Percentiles rank a stretch among this genome's conserved stretches.
Evolutionary conservation across 2,888 invertebrate genomes (phyloP).

Genomic region (Leptinotarsa juncta): DNA sequence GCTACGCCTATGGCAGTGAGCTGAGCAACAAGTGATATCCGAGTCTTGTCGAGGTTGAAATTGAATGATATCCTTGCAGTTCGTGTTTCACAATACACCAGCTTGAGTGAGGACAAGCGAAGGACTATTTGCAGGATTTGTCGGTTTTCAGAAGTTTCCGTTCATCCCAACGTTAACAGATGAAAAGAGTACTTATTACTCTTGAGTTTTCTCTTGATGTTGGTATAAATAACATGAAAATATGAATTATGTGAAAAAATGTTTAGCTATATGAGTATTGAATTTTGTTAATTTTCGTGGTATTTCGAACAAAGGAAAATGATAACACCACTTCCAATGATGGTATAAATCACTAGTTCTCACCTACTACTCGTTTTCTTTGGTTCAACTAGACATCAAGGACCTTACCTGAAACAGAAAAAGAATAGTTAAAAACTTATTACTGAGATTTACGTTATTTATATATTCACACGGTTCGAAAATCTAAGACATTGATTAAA

Average conservation of each 20-base stretch:
- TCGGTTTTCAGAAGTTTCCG: slow-evolving; percentile 3
- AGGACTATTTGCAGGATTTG: slow-evolving; percentile 22
- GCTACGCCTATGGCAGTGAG: slow-evolving; percentile 27
- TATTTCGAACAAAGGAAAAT: too few relatives aligned
- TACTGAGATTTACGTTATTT: too few relatives aligned
- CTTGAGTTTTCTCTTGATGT: not conserved
- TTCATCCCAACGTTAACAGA: not conserved
- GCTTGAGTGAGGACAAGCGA: slow-evolving; percentile 5
- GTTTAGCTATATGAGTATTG: not conserved
- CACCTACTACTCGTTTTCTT: not conserved
- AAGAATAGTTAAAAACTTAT: not conserved
- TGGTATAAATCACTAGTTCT: not conserved
- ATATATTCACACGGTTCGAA: too few relatives aligned
- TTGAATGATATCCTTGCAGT: slow-evolving; percentile 25
- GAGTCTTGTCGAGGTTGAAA: slow-evolving; percentile 28
- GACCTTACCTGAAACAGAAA: slow-evolving; percentile 14
- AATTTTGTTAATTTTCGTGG: not conserved
- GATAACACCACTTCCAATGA: too few relatives aligned
- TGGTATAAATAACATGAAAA: too few relatives aligned
- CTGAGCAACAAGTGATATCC: slow-evolving; percentile 50
- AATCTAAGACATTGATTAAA: too few relatives aligned
- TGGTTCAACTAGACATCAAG: not conserved
- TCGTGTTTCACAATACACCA: slow-evolving; percentile 20
- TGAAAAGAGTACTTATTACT: not conserved
- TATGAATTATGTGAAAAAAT: too few relatives aligned